Percentiles rank a stretch among this genome's conserved stretches.
These are phyloP conservation scores for Sphecodes monilicornis DNA, from an alignment of 2,888 invertebrate genomes.

Conservation along the genomic window DNA sequence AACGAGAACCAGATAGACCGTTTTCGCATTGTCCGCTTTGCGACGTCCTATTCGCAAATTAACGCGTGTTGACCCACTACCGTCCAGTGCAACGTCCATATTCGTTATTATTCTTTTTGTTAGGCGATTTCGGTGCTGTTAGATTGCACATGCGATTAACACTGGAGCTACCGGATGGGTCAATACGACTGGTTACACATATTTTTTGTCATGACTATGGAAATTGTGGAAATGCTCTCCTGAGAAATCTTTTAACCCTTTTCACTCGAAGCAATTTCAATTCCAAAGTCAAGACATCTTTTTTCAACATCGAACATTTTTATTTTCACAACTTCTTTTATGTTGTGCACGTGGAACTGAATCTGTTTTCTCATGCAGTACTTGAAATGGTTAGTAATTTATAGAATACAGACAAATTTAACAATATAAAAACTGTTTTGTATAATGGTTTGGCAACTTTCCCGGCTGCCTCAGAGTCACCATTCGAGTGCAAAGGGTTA, in stretches of 20 bases:
- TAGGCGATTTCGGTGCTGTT: neutral
- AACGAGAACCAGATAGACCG: neutral
- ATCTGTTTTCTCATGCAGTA: too few relatives aligned
- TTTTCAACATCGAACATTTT: too few relatives aligned
- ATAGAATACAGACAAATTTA: too few relatives aligned
- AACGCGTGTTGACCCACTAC: neutral
- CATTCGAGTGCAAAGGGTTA: too few relatives aligned
- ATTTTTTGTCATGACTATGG: neutral
- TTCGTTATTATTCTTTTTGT: neutral
- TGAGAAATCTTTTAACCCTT: neutral
- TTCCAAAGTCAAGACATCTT: too few relatives aligned
- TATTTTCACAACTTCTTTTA: too few relatives aligned
- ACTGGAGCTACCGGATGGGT: neutral
- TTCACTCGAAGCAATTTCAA: too few relatives aligned
- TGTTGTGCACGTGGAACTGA: too few relatives aligned
- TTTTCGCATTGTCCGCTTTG: neutral
- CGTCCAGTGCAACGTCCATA: neutral
- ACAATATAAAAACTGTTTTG: too few relatives aligned
- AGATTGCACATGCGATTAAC: neutral
- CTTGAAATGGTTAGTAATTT: too few relatives aligned
- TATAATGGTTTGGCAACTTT: too few relatives aligned
- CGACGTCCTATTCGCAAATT: neutral
- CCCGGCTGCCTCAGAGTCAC: too few relatives aligned
- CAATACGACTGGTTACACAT: neutral
- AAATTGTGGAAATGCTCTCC: neutral